Base-by-base conservation (phyloP, 1,140 invertebrate species). In the Galendromus occidentalis region DNA sequence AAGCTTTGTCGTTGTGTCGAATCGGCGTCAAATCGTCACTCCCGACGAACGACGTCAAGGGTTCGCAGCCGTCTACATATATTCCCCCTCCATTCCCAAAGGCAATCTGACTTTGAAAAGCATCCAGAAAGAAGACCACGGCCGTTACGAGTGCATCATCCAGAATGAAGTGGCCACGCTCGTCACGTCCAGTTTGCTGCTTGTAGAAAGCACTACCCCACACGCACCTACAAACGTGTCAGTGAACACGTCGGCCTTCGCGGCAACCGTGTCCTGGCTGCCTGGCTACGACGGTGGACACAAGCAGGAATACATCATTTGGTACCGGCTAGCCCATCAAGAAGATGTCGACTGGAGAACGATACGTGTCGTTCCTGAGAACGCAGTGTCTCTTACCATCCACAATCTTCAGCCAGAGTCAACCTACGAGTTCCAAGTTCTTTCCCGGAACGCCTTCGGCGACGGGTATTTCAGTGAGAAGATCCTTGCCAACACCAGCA, bases 221-320 rank as follows among this genome's bases (percentile, higher is more conserved):
- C 91, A 96, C 75, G 90, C 91, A 29, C 91, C 91, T 0, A 91
- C 90, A 78, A 95, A 97, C 76, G 82, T 96, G 18, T 85, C 87
- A 1, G 76, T 87, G 1, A 84, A 83, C 63, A 85, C 91, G 33
- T 86, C 86, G 0, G 85, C 91, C 73, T 93, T 91, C 73, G 83
- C 86, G 64, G 91, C 94, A 20, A 87, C 86, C 25, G 77, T 97
- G 9, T 81, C 82, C 63, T 97, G 93, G 92, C 79, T 91, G 70
- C 91, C 93, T 7, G 91, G 91, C 0, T 95, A 96, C 74, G 89
- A 88, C 72, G 91, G 91, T 18, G 91, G 92, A 18, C 91, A 90
- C 77, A 87, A 89, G 73, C 90, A 94, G 76, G 86, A 91, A 73
- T 94, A 93, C 74, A 88, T 87, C 41, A 87, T 93, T 70, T 91